Conservation (phyloP, 2,797 vertebrate genomes). For the Sebastes diploproa region DNA sequence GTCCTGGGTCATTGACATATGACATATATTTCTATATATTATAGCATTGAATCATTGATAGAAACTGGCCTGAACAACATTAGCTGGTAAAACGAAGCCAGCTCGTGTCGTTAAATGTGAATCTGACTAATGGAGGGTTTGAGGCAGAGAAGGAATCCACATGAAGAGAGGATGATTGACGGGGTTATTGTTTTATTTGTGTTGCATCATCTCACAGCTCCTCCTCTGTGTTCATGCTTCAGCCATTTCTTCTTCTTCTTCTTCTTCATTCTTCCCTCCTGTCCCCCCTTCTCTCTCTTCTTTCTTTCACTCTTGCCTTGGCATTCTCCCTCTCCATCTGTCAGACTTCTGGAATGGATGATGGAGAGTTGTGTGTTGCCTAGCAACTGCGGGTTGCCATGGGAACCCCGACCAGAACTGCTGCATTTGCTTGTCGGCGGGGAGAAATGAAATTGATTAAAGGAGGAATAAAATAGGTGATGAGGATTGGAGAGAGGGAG, state of each 20-base stretch:
- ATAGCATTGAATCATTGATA: too few relatives aligned
- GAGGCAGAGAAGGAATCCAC: background rate
- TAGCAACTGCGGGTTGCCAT: slow-evolving; percentile 83
- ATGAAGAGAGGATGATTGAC: background rate
- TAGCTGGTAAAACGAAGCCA: too few relatives aligned
- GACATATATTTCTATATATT: too few relatives aligned
- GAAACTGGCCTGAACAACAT: too few relatives aligned
- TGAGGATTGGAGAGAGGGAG: slow-evolving; percentile 33
- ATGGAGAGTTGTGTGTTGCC: slow-evolving; percentile 86
- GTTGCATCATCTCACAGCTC: slow-evolving; percentile 29
- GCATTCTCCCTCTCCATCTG: slow-evolving; percentile 74
- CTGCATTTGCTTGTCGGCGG: slow-evolving; percentile 74
- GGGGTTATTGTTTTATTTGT: slow-evolving; percentile 10
- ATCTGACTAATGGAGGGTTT: background rate
- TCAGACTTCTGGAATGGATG: slow-evolving; percentile 86
- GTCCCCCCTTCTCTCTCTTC: background rate
- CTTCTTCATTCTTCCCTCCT: background rate
- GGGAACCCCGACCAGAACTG: slow-evolving; percentile 75
- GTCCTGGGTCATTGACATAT: too few relatives aligned
- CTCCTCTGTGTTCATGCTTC: slow-evolving; percentile 11
- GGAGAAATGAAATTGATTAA: slow-evolving; percentile 85
- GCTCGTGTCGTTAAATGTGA: too few relatives aligned
- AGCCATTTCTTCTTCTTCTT: background rate
- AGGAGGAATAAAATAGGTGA: slow-evolving; percentile 76
- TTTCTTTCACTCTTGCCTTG: slow-evolving; percentile 40